These are phyloP conservation scores for Phortica magna DNA, from an alignment of 2,888 invertebrate genomes.

Conservation along the genomic window DNA sequence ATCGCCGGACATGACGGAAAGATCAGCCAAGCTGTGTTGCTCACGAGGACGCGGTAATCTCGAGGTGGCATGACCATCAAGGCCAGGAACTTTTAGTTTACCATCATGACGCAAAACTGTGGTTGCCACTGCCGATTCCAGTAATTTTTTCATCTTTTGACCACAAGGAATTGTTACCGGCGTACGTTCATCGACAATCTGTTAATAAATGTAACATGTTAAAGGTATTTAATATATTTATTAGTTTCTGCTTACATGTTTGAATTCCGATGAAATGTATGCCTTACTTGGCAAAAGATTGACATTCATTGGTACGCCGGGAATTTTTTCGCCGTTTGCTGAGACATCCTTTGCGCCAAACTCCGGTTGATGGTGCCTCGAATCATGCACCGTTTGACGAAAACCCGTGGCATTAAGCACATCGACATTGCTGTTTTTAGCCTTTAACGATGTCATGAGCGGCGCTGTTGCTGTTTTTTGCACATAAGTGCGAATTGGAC, in stretches of 20 bases:
- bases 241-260: slow-evolving; percentile 65
- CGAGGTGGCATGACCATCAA: slow-evolving; percentile 37
- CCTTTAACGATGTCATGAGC: slow-evolving; percentile 71
- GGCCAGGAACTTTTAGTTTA: slow-evolving; percentile 66
- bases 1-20: slow-evolving; percentile 77
- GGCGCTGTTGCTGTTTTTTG: slow-evolving; percentile 77
- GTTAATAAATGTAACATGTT: background rate
- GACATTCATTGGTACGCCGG: slow-evolving; percentile 37
- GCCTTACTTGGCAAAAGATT: slow-evolving; percentile 74
- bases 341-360: background rate
- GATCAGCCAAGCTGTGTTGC: slow-evolving; percentile 74
- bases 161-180: slow-evolving; percentile 75
- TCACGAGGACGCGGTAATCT: slow-evolving; percentile 53
- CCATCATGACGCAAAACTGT: slow-evolving; percentile 76
- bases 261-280: slow-evolving; percentile 73
- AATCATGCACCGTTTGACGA: slow-evolving; percentile 68
- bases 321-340: slow-evolving; percentile 7
- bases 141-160: slow-evolving; percentile 73
- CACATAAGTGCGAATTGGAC: slow-evolving; percentile 78
- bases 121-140: slow-evolving; percentile 70
- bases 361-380: slow-evolving; percentile 53
- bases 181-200: slow-evolving; percentile 76
- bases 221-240: background rate
- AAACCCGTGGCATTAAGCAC: slow-evolving; percentile 57
- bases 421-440: slow-evolving; percentile 49